These are phyloP conservation scores for Sebastes trivittatus DNA, from an alignment of 2,797 vertebrate genomes.

Conservation along the genomic window DNA sequence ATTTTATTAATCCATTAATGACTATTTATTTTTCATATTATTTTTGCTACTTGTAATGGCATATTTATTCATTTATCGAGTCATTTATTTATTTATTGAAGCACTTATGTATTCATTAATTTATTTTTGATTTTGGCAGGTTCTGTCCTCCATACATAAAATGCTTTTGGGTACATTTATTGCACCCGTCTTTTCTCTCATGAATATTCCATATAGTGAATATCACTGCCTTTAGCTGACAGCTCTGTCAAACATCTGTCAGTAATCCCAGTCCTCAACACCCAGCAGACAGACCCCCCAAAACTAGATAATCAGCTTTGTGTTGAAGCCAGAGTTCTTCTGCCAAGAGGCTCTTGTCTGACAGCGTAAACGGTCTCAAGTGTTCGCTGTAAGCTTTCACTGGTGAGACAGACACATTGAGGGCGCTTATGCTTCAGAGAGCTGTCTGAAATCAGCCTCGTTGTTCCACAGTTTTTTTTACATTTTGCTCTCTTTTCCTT, in stretches of 20 bases:
- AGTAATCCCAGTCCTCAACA: background rate
- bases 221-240: background rate
- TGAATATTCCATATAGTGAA: background rate
- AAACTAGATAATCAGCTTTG: conserved; percentile 6
- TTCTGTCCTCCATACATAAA: too few relatives aligned
- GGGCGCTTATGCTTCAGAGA: background rate
- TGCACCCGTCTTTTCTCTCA: background rate
- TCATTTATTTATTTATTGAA: too few relatives aligned
- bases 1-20: too few relatives aligned
- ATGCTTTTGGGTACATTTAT: too few relatives aligned
- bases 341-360: conserved; percentile 24
- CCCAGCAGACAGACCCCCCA: background rate
- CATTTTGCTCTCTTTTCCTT: background rate
- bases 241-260: background rate
- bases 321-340: conserved; percentile 3
- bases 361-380: conserved; percentile 37
- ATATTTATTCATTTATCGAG: too few relatives aligned
- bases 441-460: background rate
- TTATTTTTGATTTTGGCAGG: too few relatives aligned
- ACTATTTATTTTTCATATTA: too few relatives aligned
- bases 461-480: background rate
- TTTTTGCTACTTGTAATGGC: too few relatives aligned
- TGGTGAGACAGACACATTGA: conserved; percentile 5
- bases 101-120: too few relatives aligned
- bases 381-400: conserved; percentile 15